Base-by-base conservation (phyloP, 2,888 invertebrate species). In the Pinctada fucata region DNA sequence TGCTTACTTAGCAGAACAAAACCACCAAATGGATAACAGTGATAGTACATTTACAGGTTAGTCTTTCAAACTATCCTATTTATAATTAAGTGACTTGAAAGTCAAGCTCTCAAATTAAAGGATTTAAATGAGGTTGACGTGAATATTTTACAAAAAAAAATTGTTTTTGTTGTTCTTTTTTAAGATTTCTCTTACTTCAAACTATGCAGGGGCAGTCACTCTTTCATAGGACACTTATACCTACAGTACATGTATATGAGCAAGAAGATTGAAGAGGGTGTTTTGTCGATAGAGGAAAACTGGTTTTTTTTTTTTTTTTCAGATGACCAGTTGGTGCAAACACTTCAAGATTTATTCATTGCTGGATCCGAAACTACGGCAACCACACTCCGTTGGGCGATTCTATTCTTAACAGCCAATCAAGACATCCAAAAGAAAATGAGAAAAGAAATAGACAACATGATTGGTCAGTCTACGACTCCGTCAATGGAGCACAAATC, bases 321-420 rank as follows among this genome's bases (percentile, higher is more conserved):
- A 74, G 74, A 74, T 16, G 16, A 49, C 47, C 65, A 74, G 52
- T 67, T 72, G 63, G 31, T n/a, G 50, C n/a, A 47, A 45, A 13
- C 68, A 31, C 5, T 75, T 10, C 67, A 48, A 1, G 84, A 84
- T 52, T 70, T 84, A 45, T 83, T 84, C 49, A 10, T 82, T 50
- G 83, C 84, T 4, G 84, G 84, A 47, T 76, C 77, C 8, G 84
- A 84, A 69, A 84, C 84, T 5, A 83, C 84, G 8, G 50, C 82
- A 8, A 81, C 76, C 1, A 83, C 82, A 3, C 70, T 84, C 16
- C 63, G 79, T 16, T 84, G 84, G 84, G 63, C 72, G 3, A 52
- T 83, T 63, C 73, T 84, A 10, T 78, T 67, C 52, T 16, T 83
- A 49, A 52, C 77, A 47, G 63, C 66, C 51, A 13, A 63, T 31